Evolutionary conservation across 1,140 invertebrate genomes (phyloP).

Genomic region (Pseudomyrmex flavicornis): DNA sequence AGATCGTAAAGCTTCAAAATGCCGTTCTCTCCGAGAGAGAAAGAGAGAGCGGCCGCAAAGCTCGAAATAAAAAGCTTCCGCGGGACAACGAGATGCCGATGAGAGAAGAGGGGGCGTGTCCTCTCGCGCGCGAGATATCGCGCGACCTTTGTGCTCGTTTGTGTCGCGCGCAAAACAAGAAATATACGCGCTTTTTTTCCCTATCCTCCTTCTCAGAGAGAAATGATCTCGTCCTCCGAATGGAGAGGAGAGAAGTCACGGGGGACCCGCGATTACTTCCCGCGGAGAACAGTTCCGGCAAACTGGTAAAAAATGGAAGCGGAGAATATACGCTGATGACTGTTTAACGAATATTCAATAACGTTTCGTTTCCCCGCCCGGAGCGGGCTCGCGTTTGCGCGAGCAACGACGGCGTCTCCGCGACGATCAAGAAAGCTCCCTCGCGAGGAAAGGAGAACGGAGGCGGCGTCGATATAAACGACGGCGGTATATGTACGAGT

Average conservation of each 20-base stretch:
- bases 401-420: conserved; percentile 41
- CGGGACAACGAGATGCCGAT: conserved; percentile 12
- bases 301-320: neutral
- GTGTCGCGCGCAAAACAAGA: conserved; percentile 8
- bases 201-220: neutral
- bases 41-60: conserved; percentile 39
- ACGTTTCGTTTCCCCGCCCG: conserved; percentile 70
- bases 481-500: neutral
- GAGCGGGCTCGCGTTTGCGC: conserved; percentile 31
- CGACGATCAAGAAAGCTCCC: conserved; percentile 24
- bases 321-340: conserved; percentile 70
- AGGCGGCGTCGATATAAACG: conserved; percentile 13
- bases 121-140: conserved; percentile 14
- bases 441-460: neutral
- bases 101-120: conserved; percentile 25
- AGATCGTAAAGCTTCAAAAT: conserved; percentile 72
- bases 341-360: conserved; percentile 78
- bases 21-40: neutral
- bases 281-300: neutral
- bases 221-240: neutral
- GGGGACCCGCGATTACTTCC: conserved; percentile 40
- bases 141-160: conserved; percentile 15
- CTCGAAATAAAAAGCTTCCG: conserved; percentile 58
- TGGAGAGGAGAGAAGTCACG: neutral
- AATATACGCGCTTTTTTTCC: conserved; percentile 4